Base-by-base conservation (phyloP, 2,888 invertebrate genomes). In the Ophion obscuratus region DNA sequence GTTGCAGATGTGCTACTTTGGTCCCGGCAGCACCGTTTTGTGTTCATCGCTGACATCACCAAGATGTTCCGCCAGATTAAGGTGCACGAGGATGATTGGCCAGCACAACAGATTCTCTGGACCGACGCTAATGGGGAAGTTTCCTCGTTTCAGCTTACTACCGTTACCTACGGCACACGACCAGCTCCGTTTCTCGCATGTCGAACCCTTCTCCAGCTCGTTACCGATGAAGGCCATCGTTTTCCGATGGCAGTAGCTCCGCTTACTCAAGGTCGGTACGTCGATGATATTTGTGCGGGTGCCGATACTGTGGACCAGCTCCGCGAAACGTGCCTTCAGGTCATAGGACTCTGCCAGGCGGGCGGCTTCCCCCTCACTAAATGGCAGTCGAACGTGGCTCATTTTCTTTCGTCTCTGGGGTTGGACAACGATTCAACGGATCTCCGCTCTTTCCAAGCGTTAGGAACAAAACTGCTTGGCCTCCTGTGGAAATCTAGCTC, bases 251-350 rank as follows among this genome's bases (percentile, higher is more conserved):
- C 86, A 11, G 59, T 76, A 0, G 20, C 61, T 4, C 57, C 76
- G 4, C 20, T 87, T n/a, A 53, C 44, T 0, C 24, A 81, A 14
- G 86, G 83, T 10, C 57, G 83, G 24, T 88, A 87, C 59, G 88
- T 87, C 3, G 88, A 83, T 66, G 87, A 88, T 20, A 79, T 88
- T 9, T 83, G 24, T 36, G 85, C 83, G 2, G 88, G 87, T n/a
- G 73, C 86, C 5, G 78, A 86, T 9, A 24, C 31, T 0, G 24
- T 77, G 3, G 61, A 47, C 1, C 62, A 83, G 9, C 71, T 81
- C 20, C 0, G 20, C 1, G 14, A 47, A 2, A 47, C 47, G 2
- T 2, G 11, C 11, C 47, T 2, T 2, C 47, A 14, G 47, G 47
- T 47, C 27, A 1, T 53, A 59, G 2, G 44, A 11, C 57, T 88